Base-by-base conservation (phyloP, 1,140 invertebrate species). In the Gonioctena quinquepunctata region DNA sequence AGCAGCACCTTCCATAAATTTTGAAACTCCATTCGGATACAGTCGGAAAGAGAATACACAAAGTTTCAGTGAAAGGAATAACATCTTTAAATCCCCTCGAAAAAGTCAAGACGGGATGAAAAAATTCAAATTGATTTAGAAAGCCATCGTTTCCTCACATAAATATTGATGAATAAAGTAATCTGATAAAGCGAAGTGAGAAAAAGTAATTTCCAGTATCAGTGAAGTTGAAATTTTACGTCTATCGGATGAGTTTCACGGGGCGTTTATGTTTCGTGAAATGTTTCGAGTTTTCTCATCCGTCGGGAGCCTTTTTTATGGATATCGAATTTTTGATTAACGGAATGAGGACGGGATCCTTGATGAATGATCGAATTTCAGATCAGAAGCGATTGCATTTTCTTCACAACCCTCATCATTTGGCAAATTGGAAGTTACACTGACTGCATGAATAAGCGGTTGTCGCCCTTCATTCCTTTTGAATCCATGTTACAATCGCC, bases 101-200 rank as follows among this genome's bases (percentile, higher is more conserved):
- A 11, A 13, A 11, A 42, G 33, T 42, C 33, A 42, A 11, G 33
- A 11, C 22, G 28, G 42, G 33, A 26, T 21, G 16, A 62, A 62
- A 42, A 50, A 65, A 65, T 16, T 52, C 62, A 19, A 23, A 52
- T 65, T 52, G 48, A 65, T 50, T 48, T 50, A 18, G 62, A 65
- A 50, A 26, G 13, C 48, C 50, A 16, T 25, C 50, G 48, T 66
- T 66, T 33, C n/a, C 18, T 66, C 25, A 52, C 48, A 52, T 56
- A 66, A 66, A 66, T 54, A 63, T 63, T 49, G 48, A 54, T 28
- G 63, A 66, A 66, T 66, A 54, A 54, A 66, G 49, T 54, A 54
- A 66, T 66, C 50, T 49, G 50, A 52, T 56, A 19, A 54, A 66
- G 21, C 18, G 18, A 27, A 54, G n/a, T 52, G 48, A 18, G 26